Percentiles rank a stretch among this genome's conserved stretches.
Conservation (phyloP, 2,888 invertebrate genomes). For the Lysandra coridon region DNA sequence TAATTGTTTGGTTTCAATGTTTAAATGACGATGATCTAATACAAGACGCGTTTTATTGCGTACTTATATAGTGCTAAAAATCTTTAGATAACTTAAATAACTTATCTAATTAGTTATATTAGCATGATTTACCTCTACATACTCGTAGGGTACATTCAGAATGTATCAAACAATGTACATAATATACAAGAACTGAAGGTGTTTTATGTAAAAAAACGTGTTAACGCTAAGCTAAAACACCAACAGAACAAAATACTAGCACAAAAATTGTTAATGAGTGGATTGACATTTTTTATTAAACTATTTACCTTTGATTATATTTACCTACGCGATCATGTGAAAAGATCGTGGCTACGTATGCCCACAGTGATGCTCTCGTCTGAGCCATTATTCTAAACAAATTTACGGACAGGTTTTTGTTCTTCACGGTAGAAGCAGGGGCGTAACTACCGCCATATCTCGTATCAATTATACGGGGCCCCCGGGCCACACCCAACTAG, state of each 20-base stretch:
- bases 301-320: background rate
- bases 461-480: too few species aligned
- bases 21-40: background rate
- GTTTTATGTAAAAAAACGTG: background rate
- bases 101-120: background rate
- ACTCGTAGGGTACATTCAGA: too few species aligned
- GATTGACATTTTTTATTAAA: background rate
- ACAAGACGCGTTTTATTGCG: background rate
- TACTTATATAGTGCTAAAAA: background rate
- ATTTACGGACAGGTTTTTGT: background rate
- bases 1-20: too few species aligned
- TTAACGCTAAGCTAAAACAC: background rate
- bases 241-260: background rate
- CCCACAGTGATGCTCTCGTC: background rate
- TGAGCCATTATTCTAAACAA: background rate
- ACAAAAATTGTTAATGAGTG: constrained; percentile 5
- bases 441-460: background rate
- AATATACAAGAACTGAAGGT: background rate
- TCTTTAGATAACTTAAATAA: background rate
- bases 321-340: background rate
- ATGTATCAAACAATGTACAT: background rate
- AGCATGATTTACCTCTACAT: background rate
- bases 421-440: background rate
- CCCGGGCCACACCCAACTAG: too few species aligned
- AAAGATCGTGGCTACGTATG: background rate